Evolutionary conservation across 2,797 vertebrate species (phyloP), one percentile per base, ranked within the genome.

Genomic region (Galago senegalensis): DNA sequence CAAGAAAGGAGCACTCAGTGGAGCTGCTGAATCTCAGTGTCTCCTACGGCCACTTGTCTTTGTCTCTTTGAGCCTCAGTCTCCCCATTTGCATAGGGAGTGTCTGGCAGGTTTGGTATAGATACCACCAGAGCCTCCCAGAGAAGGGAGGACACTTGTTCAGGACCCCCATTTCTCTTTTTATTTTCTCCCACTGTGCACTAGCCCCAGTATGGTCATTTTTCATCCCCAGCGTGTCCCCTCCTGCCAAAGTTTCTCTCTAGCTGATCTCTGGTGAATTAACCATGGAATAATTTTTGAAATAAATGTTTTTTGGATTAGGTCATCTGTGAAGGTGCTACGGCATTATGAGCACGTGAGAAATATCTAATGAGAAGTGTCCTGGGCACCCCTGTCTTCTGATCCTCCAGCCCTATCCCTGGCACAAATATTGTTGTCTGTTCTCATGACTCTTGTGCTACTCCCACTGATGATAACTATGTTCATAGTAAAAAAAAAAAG

Each of bases 291-390:
- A 40, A 40, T 81, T 60, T 61, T 81, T 81, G 18, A 61, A 81
- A 9, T 81, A 61, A 13, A 14, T 60, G 10, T 40, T 77, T 81
- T 83, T 75, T 61, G 61, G 17, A 65, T 92, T 82, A 72, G 29
- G 34, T 93, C 14, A 31, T 63, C 29, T 17, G 25, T 46, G 31
- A 20, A 63, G 46, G 49, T 89, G 58, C 21, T 77, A 53, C 10
- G 58, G n/a, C 7, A 60, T 75, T 91, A 85, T 82, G 80, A 90
- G 92, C 40, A 25, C 43, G 61, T 34, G 5, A 40, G 88, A 92
- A 65, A 46, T 80, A 79, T 25, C 84, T 29, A 20, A 18, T 13
- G 49, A 70, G 72, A 80, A 88, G 37, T 10, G 9, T 46, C 75
- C 85, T 23, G 13, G 63, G 29, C 21, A 8, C 25, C 81, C 83